phyloP scores from a whole-genome alignment of 2,888 invertebrate genomes.

The Spisula subtruncata region DNA sequence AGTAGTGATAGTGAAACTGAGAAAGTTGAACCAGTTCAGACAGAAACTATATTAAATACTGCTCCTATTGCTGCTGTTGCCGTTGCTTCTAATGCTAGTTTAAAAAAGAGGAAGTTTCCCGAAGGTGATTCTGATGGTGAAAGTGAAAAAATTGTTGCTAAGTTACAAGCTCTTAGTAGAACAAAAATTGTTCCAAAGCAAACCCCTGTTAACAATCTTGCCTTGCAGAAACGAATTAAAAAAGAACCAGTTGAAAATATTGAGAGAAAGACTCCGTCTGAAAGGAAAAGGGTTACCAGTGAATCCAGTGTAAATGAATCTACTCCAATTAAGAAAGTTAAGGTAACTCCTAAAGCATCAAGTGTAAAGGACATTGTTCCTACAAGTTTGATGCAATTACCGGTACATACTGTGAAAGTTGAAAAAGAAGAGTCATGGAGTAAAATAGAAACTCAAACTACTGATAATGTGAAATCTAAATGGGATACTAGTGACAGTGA shows the following conservation, averaged over 20 bases:
- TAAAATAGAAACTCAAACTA: slow-evolving; percentile 80
- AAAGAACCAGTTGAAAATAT: slow-evolving; percentile 67
- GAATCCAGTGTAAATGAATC: slow-evolving; percentile 76
- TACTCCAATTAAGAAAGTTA: slow-evolving; percentile 72
- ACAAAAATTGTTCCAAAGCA: slow-evolving; percentile 56
- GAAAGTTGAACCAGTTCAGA: slow-evolving; percentile 50
- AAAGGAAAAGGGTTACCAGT: slow-evolving; percentile 79
- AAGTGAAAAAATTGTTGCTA: slow-evolving; percentile 66
- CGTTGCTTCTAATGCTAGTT: neutral
- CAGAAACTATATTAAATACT: slow-evolving; percentile 45
- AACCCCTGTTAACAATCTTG: slow-evolving; percentile 33
- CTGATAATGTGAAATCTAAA: slow-evolving; percentile 81
- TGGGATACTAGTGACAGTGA: slow-evolving; percentile 86
- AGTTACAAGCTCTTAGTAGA: slow-evolving; percentile 66
- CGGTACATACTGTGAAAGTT: slow-evolving; percentile 42
- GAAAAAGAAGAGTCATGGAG: slow-evolving; percentile 82
- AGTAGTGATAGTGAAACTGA: slow-evolving; percentile 63
- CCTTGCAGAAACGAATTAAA: slow-evolving; percentile 60
- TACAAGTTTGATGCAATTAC: slow-evolving; percentile 19
- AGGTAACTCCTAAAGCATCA: slow-evolving; percentile 65
- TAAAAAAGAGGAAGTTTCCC: slow-evolving; percentile 56
- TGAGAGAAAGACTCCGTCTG: slow-evolving; percentile 66
- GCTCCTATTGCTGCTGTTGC: slow-evolving; percentile 33
- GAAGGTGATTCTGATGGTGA: slow-evolving; percentile 65
- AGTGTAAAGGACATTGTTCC: slow-evolving; percentile 58